Evolutionary conservation across 2,888 invertebrate species (phyloP).

Genomic region (Megaustenia siamemsis): DNA sequence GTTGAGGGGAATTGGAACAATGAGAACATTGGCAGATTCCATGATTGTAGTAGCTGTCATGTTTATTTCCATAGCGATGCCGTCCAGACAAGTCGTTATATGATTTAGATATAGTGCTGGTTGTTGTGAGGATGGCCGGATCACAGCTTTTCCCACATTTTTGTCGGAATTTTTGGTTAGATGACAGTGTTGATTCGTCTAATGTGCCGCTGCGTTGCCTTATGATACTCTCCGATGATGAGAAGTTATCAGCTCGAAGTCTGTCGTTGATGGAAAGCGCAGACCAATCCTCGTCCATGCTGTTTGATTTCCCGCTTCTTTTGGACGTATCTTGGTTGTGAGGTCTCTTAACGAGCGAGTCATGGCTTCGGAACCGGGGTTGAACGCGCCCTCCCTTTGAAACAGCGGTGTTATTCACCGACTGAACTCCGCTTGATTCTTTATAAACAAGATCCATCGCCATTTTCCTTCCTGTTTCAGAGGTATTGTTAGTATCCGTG

Average conservation of each 20-base stretch:
- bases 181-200: neutral
- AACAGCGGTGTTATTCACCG: neutral
- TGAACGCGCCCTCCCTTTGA: neutral
- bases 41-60: neutral
- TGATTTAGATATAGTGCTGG: slow-evolving; percentile 23
- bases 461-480: no score
- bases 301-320: neutral
- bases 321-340: neutral
- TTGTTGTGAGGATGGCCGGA: neutral
- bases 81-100: slow-evolving; percentile 30
- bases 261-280: neutral
- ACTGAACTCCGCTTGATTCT: neutral
- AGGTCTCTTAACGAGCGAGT: neutral
- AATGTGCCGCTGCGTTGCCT: neutral
- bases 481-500: neutral
- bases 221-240: neutral
- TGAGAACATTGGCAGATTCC: neutral
- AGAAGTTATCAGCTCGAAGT: neutral
- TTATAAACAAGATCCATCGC: neutral
- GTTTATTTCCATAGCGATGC: neutral
- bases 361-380: neutral
- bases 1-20: no score
- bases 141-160: neutral
- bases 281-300: slow-evolving; percentile 24
- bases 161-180: neutral